phyloP scores from a whole-genome alignment of 53 echinoderm and acorn worm species.

The Echinarachnius parma region DNA sequence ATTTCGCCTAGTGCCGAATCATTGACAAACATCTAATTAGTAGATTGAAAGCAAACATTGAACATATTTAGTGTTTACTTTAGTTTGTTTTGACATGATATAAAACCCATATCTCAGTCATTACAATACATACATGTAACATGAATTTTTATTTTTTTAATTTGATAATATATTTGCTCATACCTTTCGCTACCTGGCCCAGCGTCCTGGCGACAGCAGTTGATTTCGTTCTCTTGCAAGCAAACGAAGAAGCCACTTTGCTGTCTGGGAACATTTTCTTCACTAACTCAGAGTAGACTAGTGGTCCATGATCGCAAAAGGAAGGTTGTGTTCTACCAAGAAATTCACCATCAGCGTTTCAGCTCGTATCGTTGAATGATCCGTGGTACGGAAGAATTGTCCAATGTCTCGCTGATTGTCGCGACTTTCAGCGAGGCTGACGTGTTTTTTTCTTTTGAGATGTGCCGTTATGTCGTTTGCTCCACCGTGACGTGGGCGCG shows the following conservation, averaged over 20 bases:
- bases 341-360: conserved; percentile 41
- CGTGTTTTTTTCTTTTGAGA: conserved; percentile 31
- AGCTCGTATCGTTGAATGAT: conserved; percentile 32
- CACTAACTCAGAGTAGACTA: conserved; percentile 35
- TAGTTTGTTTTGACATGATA: conserved; percentile 14
- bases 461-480: conserved; percentile 37
- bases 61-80: background rate
- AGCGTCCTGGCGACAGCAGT: conserved; percentile 30
- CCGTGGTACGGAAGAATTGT: conserved; percentile 18
- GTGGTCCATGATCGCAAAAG: conserved; percentile 18
- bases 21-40: no score
- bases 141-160: conserved; percentile 1
- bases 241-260: conserved; percentile 45
- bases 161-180: background rate
- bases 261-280: conserved; percentile 48
- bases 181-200: conserved; percentile 18
- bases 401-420: conserved; percentile 22
- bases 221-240: conserved; percentile 37
- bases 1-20: no score
- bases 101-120: no score
- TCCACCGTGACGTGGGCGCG: no score
- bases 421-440: conserved; percentile 8
- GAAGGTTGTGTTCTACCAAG: conserved; percentile 48
- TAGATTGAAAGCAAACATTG: background rate
- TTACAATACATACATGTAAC: no score